These are phyloP conservation scores for Chrosomus eos DNA, from an alignment of 2,797 vertebrate genomes.

Conservation along the genomic window DNA sequence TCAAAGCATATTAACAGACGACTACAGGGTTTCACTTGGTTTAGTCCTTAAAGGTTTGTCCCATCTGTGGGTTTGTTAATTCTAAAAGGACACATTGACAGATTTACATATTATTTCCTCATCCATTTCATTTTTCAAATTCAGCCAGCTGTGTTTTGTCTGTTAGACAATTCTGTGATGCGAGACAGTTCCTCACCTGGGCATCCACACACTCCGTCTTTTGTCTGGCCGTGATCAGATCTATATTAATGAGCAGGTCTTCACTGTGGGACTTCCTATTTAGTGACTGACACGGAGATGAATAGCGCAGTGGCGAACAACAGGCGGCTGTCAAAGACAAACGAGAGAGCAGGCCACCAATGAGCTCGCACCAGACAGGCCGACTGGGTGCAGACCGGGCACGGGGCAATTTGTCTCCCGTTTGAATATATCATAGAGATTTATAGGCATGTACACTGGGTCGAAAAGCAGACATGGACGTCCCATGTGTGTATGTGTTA, in stretches of 20 bases:
- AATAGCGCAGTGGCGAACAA: slow-evolving; percentile 66
- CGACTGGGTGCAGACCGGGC: slow-evolving; percentile 51
- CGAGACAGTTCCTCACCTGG: slow-evolving; percentile 32
- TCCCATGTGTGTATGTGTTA: slow-evolving; percentile 36
- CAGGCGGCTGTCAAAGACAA: slow-evolving; percentile 73
- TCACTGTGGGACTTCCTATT: slow-evolving; percentile 53
- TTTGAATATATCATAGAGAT: slow-evolving; percentile 70
- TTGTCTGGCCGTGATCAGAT: slow-evolving; percentile 51
- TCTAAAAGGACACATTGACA: slow-evolving; percentile 12
- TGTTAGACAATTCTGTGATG: slow-evolving; percentile 9
- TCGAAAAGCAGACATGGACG: slow-evolving; percentile 54
- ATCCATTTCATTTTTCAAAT: background rate
- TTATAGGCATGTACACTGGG: slow-evolving; percentile 66
- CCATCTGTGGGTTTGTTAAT: background rate
- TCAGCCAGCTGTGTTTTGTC: slow-evolving; percentile 25
- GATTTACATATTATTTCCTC: slow-evolving; percentile 28
- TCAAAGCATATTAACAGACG: background rate
- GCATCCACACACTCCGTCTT: slow-evolving; percentile 28
- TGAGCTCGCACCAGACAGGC: slow-evolving; percentile 61
- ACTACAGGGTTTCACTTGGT: background rate
- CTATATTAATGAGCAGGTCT: slow-evolving; percentile 58
- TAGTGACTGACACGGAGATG: slow-evolving; percentile 71
- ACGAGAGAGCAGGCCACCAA: slow-evolving; percentile 73
- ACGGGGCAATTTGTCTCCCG: slow-evolving; percentile 70
- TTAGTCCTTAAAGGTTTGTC: background rate